These are phyloP conservation scores for Amblyopsis rosae DNA, from an alignment of 2,113 vertebrate genomes.

Conservation along the genomic window DNA sequence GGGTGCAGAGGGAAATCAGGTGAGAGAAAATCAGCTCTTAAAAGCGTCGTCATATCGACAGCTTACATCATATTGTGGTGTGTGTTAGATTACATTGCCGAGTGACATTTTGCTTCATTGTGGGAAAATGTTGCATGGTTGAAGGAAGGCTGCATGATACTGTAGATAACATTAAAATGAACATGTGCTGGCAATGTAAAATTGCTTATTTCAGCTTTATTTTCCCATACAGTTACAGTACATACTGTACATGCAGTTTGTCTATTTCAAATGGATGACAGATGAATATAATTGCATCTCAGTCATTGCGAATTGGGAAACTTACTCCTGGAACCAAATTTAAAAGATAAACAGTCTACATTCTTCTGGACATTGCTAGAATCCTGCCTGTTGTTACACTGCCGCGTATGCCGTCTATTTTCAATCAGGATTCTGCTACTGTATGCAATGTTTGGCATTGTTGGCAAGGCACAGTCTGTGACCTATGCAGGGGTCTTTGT, in stretches of 20 bases:
- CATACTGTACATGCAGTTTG: constrained; percentile 17
- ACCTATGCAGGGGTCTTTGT: constrained; percentile 85
- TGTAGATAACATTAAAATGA: constrained; percentile 26
- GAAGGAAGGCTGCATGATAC: constrained; percentile 49
- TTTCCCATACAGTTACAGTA: constrained; percentile 8
- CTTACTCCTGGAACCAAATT: background rate
- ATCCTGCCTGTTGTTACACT: constrained; percentile 33
- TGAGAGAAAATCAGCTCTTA: background rate
- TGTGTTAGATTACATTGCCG: background rate
- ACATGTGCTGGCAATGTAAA: constrained; percentile 30
- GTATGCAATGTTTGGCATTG: constrained; percentile 77
- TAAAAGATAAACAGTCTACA: constrained; percentile 35
- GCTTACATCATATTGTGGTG: constrained; percentile 14
- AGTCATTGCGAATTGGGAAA: background rate
- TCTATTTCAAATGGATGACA: constrained; percentile 4
- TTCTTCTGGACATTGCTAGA: constrained; percentile 63
- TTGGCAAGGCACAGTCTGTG: constrained; percentile 84
- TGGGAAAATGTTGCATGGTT: constrained; percentile 31
- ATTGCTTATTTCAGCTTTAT: constrained; percentile 25
- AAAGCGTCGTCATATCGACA: constrained; percentile 15
- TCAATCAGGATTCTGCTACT: constrained; percentile 43
- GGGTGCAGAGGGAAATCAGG: background rate
- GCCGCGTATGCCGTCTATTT: constrained; percentile 11
- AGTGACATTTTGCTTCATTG: constrained; percentile 24
- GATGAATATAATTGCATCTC: constrained; percentile 7